Evolutionary conservation across 1,140 invertebrate species (phyloP).

Genomic region (Campoletis sonorensis): DNA sequence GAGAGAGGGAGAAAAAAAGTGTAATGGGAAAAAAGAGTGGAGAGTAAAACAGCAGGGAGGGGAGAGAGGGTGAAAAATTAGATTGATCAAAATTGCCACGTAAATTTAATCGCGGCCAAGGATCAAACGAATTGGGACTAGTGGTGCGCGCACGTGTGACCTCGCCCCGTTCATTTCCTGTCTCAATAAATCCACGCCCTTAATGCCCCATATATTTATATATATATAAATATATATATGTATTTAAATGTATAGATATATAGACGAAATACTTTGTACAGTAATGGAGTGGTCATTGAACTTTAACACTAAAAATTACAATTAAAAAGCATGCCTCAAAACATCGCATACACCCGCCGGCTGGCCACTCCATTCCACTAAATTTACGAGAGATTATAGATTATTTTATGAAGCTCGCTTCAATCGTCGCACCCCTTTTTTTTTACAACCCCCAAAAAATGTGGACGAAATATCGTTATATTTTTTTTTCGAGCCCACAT

Average conservation of each 20-base stretch:
- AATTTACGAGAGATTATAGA: not conserved
- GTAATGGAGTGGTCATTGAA: conserved; percentile 38
- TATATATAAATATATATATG: not conserved
- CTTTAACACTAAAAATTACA: conserved; percentile 25
- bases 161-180: conserved; percentile 21
- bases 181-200: conserved; percentile 29
- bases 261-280: not conserved
- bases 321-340: not conserved
- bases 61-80: not conserved
- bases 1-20: no score
- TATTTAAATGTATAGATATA: no score
- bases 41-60: no score
- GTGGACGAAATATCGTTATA: not conserved
- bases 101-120: conserved; percentile 28
- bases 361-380: not conserved
- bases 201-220: not conserved
- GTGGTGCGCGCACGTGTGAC: conserved; percentile 11
- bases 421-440: not conserved
- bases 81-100: conserved; percentile 24
- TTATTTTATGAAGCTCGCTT: not conserved
- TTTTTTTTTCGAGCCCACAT: no score
- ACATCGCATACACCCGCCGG: conserved; percentile 21
- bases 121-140: conserved; percentile 35
- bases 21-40: no score
- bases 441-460: not conserved